Evolutionary conservation across 2,888 invertebrate genomes (phyloP).

Genomic region (Dilophus febrilis): DNA sequence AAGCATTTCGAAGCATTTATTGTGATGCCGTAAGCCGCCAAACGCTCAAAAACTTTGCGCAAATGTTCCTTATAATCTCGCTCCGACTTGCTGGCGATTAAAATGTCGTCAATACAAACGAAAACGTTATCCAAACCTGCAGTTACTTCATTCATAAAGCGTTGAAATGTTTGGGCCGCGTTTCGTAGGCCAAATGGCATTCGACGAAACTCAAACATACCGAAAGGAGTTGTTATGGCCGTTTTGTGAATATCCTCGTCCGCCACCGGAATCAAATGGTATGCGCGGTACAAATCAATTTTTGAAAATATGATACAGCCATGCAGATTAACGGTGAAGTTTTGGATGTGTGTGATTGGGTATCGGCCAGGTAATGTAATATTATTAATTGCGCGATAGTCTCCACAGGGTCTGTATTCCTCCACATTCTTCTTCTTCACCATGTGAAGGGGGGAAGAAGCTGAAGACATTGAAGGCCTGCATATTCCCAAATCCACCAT

Average conservation of each 20-base stretch:
- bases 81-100: conserved; percentile 10
- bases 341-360: background rate
- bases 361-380: background rate
- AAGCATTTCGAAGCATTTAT: conserved; percentile 14
- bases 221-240: too few relatives aligned
- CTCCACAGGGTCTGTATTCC: background rate
- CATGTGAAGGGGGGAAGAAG: too few relatives aligned
- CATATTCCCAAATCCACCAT: background rate
- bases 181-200: too few relatives aligned
- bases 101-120: conserved; percentile 18
- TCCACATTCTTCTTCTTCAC: background rate
- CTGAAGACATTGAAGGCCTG: background rate
- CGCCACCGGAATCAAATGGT: too few relatives aligned
- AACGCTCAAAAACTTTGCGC: conserved; percentile 11
- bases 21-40: conserved; percentile 12
- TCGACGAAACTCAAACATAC: too few relatives aligned
- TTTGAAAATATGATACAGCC: conserved; percentile 10
- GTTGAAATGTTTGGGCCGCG: conserved; percentile 22
- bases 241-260: too few relatives aligned
- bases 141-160: conserved; percentile 18
- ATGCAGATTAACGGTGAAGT: background rate
- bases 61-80: conserved; percentile 8
- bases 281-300: conserved; percentile 17
- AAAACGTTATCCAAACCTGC: conserved; percentile 14
- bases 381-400: background rate